These are phyloP conservation scores for Saccostrea echinata DNA, from an alignment of 1,140 invertebrate genomes.

Conservation along the genomic window DNA sequence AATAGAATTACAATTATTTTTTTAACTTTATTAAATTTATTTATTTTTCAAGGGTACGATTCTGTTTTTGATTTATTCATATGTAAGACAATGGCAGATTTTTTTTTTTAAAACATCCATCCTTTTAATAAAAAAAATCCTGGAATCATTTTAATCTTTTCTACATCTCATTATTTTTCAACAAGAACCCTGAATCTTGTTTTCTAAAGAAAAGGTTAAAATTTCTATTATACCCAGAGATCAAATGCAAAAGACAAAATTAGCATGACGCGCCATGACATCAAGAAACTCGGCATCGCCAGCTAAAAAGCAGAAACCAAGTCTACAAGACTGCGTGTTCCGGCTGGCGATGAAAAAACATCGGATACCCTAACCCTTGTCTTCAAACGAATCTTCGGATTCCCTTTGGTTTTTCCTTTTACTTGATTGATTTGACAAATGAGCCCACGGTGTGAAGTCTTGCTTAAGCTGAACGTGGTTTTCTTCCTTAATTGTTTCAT, in stretches of 20 bases:
- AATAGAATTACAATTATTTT: too few relatives aligned
- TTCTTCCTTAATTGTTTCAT: constrained; percentile 38
- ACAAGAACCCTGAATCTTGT: neutral
- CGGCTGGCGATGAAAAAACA: constrained; percentile 27
- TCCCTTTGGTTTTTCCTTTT: constrained; percentile 36
- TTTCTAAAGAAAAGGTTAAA: neutral
- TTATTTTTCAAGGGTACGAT: too few relatives aligned
- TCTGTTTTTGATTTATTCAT: neutral
- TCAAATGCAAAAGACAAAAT: constrained; percentile 41
- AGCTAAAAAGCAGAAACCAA: constrained; percentile 32
- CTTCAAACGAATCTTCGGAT: constrained; percentile 33
- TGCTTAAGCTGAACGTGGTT: constrained; percentile 18
- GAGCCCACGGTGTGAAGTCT: constrained; percentile 1
- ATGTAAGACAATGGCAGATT: neutral
- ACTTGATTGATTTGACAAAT: constrained; percentile 32
- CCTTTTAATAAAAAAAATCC: neutral
- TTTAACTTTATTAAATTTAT: too few relatives aligned
- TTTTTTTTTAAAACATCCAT: neutral
- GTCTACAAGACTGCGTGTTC: constrained; percentile 22
- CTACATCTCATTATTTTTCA: neutral
- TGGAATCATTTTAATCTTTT: neutral
- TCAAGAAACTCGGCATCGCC: constrained; percentile 16
- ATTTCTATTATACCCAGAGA: constrained; percentile 25
- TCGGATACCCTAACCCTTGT: constrained; percentile 28
- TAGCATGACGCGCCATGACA: constrained; percentile 38